Evolutionary conservation across 1,140 invertebrate species (phyloP), one percentile per base, ranked within the genome.

Genomic region (Musca domestica): DNA sequence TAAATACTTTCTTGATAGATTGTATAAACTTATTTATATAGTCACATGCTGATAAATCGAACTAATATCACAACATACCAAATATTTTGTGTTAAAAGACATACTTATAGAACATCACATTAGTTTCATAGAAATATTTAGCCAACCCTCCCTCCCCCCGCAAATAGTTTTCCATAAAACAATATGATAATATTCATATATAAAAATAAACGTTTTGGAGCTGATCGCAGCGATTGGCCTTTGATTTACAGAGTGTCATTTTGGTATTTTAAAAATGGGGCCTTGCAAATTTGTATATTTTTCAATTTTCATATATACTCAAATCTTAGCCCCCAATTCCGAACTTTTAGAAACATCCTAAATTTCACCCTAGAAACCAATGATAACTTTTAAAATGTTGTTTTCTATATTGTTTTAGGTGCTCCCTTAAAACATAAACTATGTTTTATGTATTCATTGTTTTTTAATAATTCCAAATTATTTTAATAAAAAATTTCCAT

Each of bases 21-120:
- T 30, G 27, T 30, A 4, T n/a, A n/a, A n/a, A 9, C 27, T 30
- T 41, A 41, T 10, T 41, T 41, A 41, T 10, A 41, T 41, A n/a
- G n/a, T 41, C 6, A 41, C 10, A 41, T 41, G 12, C 34, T 41
- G 6, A 41, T 41, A 41, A 41, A 41, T 1, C 51, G 9, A 61
- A 56, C 17, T 17, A 61, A 6, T 30, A 61, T 61, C 56, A 61
- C 56, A 61, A 34, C 19, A 61, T 61, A 61, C 56, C 56, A 61
- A 61, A 61, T 34, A 61, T 34, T 61, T 41, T 17, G n/a, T 27
- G 9, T 27, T 58, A 34, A 61, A 61, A 61, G 56, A 61, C 56
- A 61, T 41, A 20, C 19, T 61, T 20, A 19, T 34, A 54, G 17
- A 23, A 14, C 6, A 27, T 56, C 25, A 27, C 15, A n/a, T 61